phyloP scores from a whole-genome alignment of 1,140 invertebrate genomes.

The Globodera ellingtonae region DNA sequence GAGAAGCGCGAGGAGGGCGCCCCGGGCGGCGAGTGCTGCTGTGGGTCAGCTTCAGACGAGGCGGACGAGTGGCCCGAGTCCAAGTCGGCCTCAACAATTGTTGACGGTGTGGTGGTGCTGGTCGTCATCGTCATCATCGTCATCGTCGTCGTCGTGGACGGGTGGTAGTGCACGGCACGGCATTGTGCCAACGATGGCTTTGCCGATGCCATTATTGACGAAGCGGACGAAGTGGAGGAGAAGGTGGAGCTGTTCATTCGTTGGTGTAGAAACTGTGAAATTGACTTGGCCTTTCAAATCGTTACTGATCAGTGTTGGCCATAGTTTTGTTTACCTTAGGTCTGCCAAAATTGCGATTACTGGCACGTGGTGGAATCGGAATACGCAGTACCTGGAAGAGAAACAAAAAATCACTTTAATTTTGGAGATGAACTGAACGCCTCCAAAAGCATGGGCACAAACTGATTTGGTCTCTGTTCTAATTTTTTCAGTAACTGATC shows the following conservation, averaged over 20 bases:
- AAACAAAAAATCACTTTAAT: too few species aligned
- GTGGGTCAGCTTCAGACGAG: constrained; percentile 6
- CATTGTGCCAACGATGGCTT: neutral
- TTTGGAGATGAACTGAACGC: too few species aligned
- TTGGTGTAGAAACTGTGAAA: neutral
- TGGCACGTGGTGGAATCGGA: constrained; percentile 50
- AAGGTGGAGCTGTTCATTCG: neutral
- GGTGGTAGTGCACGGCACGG: neutral
- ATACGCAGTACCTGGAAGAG: constrained; percentile 44
- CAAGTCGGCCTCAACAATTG: constrained; percentile 4
- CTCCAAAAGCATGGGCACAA: neutral
- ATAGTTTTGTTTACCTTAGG: constrained; percentile 1
- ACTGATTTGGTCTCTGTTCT: neutral
- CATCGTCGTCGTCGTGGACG: neutral
- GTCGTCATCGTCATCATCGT: too few species aligned
- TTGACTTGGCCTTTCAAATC: too few species aligned
- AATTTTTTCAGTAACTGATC: neutral
- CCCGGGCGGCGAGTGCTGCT: constrained; percentile 5
- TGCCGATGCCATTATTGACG: neutral
- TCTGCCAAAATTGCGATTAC: constrained; percentile 41
- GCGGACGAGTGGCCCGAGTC: constrained; percentile 33
- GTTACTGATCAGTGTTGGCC: neutral
- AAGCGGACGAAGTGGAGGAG: neutral
- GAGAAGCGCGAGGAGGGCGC: constrained; percentile 8
- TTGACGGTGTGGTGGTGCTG: neutral